Percentiles rank a stretch among this genome's conserved stretches.
Conservation (phyloP, 2,113 vertebrate species). For the Tetraodon nigroviridis region DNA sequence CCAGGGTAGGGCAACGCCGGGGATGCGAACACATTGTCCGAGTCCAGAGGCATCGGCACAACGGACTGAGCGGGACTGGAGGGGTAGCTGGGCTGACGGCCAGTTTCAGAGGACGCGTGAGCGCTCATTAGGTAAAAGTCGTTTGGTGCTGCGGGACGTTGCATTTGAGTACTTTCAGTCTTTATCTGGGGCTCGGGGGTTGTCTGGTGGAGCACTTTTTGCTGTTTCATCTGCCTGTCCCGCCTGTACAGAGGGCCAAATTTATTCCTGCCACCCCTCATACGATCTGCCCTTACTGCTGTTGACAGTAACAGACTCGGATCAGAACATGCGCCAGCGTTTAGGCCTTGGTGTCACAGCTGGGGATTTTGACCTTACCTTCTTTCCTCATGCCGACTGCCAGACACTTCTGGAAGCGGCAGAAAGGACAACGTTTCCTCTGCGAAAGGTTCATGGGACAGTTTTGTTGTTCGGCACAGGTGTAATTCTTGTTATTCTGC, state of each 20-base stretch:
- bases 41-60: slow-evolving; percentile 47
- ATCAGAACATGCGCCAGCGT: slow-evolving; percentile 16
- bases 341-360: neutral
- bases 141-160: slow-evolving; percentile 27
- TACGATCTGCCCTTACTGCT: slow-evolving; percentile 78
- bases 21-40: slow-evolving; percentile 40
- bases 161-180: slow-evolving; percentile 57
- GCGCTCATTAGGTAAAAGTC: slow-evolving; percentile 46
- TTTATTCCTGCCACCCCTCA: slow-evolving; percentile 80
- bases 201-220: slow-evolving; percentile 41
- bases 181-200: slow-evolving; percentile 60
- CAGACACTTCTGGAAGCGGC: slow-evolving; percentile 80
- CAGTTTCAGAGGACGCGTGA: slow-evolving; percentile 43
- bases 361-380: slow-evolving; percentile 53
- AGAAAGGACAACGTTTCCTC: slow-evolving; percentile 78
- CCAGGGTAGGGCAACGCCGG: slow-evolving; percentile 47
- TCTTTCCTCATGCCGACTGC: slow-evolving; percentile 79
- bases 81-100: slow-evolving; percentile 50
- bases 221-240: slow-evolving; percentile 76
- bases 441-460: slow-evolving; percentile 76
- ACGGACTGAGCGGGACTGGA: slow-evolving; percentile 36
- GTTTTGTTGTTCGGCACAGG: slow-evolving; percentile 71
- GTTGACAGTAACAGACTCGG: slow-evolving; percentile 13
- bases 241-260: slow-evolving; percentile 76
- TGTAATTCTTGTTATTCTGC: slow-evolving; percentile 79